Percentiles rank a stretch among this genome's conserved stretches.
Evolutionary conservation across 1,140 invertebrate genomes (phyloP).

Genomic region (Phenacoccus solenopsis): DNA sequence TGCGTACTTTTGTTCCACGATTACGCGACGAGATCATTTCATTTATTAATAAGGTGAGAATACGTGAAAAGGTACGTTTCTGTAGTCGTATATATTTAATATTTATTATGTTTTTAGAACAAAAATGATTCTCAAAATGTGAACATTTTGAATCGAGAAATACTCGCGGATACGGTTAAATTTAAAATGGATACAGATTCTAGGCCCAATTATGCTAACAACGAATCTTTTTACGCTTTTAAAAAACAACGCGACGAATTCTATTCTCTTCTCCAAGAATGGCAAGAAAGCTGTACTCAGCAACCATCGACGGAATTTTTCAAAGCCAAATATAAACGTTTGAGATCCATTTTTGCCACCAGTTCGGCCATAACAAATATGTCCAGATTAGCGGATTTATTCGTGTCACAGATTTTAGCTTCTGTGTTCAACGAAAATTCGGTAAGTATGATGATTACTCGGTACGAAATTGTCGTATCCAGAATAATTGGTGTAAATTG

Average conservation of each 20-base stretch:
- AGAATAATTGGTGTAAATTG: too few species aligned
- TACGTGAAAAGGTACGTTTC: too few species aligned
- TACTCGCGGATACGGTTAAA: not conserved
- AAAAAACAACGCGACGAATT: slow-evolving; percentile 7
- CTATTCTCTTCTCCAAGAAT: not conserved
- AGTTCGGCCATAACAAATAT: not conserved
- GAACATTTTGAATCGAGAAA: not conserved
- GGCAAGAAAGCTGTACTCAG: not conserved
- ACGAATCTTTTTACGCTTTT: not conserved
- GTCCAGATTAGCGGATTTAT: slow-evolving; percentile 2
- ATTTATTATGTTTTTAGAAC: not conserved
- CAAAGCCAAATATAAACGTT: not conserved
- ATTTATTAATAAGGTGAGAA: not conserved
- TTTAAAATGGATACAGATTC: not conserved
- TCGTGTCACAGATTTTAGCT: slow-evolving; percentile 9
- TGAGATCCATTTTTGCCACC: not conserved
- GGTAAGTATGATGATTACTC: not conserved
- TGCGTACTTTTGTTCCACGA: not conserved
- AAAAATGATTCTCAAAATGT: not conserved
- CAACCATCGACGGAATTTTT: not conserved
- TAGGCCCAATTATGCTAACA: not conserved
- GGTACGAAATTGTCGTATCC: too few species aligned
- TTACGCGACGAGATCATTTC: not conserved
- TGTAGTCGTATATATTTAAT: too few species aligned
- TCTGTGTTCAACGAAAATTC: slow-evolving; percentile 4